Conservation (phyloP, 2,113 vertebrate species). For the Haemorhous mexicanus region DNA sequence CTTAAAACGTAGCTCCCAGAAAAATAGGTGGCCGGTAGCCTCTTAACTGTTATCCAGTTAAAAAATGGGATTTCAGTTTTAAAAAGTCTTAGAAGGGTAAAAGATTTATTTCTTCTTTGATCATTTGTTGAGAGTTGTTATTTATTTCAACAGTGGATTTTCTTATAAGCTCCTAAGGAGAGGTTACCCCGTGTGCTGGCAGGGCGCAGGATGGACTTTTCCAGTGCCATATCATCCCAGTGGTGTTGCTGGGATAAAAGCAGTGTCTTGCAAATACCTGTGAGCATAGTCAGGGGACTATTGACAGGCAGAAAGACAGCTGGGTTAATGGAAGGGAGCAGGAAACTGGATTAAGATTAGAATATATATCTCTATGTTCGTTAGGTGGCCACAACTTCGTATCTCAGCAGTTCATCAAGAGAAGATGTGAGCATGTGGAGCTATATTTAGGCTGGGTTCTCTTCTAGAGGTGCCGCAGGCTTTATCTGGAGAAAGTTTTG, state of each 20-base stretch:
- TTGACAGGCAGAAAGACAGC: background rate
- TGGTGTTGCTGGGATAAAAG: slow-evolving; percentile 38
- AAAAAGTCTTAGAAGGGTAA: slow-evolving; percentile 74
- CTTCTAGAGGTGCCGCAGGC: background rate
- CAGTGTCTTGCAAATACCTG: slow-evolving; percentile 64
- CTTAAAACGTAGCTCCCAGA: slow-evolving; percentile 62
- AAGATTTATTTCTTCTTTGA: slow-evolving; percentile 83
- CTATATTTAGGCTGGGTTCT: slow-evolving; percentile 32
- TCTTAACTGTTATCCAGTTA: slow-evolving; percentile 72
- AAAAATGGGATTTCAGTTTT: slow-evolving; percentile 73
- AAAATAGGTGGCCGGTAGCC: slow-evolving; percentile 67
- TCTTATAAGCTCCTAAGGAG: slow-evolving; percentile 65
- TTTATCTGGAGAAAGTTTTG: slow-evolving; percentile 26
- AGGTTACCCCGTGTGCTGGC: slow-evolving; percentile 47
- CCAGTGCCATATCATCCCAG: slow-evolving; percentile 42
- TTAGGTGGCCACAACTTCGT: slow-evolving; percentile 29
- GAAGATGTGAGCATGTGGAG: background rate
- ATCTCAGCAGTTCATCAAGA: slow-evolving; percentile 8
- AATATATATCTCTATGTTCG: background rate
- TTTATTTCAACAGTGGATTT: slow-evolving; percentile 75
- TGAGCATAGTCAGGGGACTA: background rate
- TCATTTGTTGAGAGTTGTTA: slow-evolving; percentile 75
- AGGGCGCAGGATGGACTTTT: slow-evolving; percentile 49
- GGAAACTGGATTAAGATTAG: slow-evolving; percentile 20
- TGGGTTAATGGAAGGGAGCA: slow-evolving; percentile 17